Base-by-base conservation (phyloP, 1,140 invertebrate genomes). In the Temnothorax curvispinosus region DNA sequence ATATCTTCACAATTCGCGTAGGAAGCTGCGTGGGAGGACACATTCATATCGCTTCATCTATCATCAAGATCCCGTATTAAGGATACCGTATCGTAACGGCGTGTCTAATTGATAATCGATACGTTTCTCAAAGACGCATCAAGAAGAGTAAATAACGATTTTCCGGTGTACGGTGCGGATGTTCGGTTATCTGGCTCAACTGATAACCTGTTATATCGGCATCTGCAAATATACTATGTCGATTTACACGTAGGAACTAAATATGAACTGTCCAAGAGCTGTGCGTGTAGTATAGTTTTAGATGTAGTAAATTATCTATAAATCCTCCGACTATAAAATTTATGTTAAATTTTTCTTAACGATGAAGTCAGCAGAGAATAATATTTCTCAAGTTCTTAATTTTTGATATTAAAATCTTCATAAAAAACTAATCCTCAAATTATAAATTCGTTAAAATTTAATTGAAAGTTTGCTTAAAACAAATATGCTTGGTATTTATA, bases 71-170 rank as follows among this genome's bases (percentile, higher is more conserved):
- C 75, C 56, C 56, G 65, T 64, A 35, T 72, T 81, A 27, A 75
- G 56, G 69, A 38, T 84, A 41, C 44, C 41, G 77, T 75, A 86
- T n/a, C 82, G 41, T 78, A 65, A 56, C 44, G 18, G 52, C 11
- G 35, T 38, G 18, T 85, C 65, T 78, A 88, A 89, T 89, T 32
- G 35, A 8, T 74, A 81, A 71, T 69, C 60, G 69, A 89, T 65
- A 77, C 35, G 58, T 74, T 86, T 86, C 71, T 54, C 27, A 62
- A 38, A 21, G 18, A 52, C 13, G 15, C 6, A 64, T 65, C 50
- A 67, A 38, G 54, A 87, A 90, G 65, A 75, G 72, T 77, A 54
- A 76, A 47, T 56, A 74, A 64, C 50, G 41, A 88, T 38, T 75
- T 82, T 58, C 44, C 60, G 38, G 38, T 58, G 72, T 32, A 87